Percentiles rank a stretch among this genome's conserved stretches.
Conservation (phyloP, 1,140 invertebrate genomes). For the Oedothorax gibbosus region DNA sequence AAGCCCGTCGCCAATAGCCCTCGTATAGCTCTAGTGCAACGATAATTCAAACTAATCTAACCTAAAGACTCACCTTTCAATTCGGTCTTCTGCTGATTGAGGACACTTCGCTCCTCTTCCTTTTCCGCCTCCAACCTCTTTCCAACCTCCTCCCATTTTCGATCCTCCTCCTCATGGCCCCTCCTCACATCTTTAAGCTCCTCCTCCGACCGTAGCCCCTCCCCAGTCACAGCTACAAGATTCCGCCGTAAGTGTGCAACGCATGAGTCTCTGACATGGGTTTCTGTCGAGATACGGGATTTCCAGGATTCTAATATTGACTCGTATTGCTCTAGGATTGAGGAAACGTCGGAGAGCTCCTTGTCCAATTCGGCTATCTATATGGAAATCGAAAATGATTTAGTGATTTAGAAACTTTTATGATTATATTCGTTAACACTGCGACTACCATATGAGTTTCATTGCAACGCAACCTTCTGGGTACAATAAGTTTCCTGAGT, state of each 20-base stretch:
- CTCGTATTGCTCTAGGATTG: background rate
- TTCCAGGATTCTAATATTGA: background rate
- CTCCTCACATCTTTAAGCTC: background rate
- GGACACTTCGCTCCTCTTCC: background rate
- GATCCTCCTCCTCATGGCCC: background rate
- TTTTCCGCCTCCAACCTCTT: background rate
- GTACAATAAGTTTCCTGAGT: background rate
- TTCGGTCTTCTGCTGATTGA: slow-evolving; percentile 4
- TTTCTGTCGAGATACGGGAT: background rate
- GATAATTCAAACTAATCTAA: background rate
- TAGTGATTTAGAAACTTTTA: background rate
- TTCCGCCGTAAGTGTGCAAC: background rate
- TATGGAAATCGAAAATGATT: background rate
- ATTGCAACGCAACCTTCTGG: background rate
- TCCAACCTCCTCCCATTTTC: background rate
- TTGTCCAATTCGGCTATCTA: background rate
- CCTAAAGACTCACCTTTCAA: background rate
- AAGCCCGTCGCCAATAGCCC: no score
- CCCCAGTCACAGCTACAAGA: background rate
- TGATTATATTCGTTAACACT: background rate
- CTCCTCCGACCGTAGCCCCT: background rate
- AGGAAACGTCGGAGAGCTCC: background rate
- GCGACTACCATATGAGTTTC: background rate
- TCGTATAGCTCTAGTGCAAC: no score
- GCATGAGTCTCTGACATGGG: background rate